A percentile compares a stretch with the other conserved stretches of the same genome.
Evolutionary conservation across 1,140 invertebrate genomes (phyloP).

Genomic region (Oreohelix idahoensis): DNA sequence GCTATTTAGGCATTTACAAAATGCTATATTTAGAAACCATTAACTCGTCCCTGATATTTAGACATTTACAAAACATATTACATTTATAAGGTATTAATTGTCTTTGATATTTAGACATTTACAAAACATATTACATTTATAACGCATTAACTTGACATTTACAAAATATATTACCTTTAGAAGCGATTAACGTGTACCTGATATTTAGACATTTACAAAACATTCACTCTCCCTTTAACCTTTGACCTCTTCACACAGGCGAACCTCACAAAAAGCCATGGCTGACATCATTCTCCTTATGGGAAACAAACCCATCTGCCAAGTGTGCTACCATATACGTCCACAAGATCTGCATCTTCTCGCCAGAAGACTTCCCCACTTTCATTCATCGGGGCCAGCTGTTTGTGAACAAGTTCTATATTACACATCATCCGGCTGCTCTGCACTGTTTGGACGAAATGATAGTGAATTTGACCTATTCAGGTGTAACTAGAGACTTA

Average conservation of each 20-base stretch:
- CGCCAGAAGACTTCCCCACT: slow-evolving; percentile 59
- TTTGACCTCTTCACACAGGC: slow-evolving; percentile 54
- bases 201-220: no score
- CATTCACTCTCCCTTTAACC: no score
- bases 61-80: no score
- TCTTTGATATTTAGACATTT: no score
- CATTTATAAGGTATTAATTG: no score
- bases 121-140: no score
- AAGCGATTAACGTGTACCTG: no score
- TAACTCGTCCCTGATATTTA: no score
- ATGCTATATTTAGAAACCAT: no score
- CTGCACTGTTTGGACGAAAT: slow-evolving; percentile 68
- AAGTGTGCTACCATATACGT: slow-evolving; percentile 47
- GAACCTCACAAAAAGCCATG: slow-evolving; percentile 59
- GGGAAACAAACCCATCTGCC: slow-evolving; percentile 40
- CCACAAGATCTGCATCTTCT: slow-evolving; percentile 65
- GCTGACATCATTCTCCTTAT: slow-evolving; percentile 58
- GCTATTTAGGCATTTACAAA: no score
- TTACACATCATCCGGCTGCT: slow-evolving; percentile 59
- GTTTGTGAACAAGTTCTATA: slow-evolving; percentile 70
- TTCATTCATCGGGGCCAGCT: slow-evolving; percentile 57
- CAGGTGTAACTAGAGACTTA: slow-evolving; percentile 45
- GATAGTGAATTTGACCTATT: slow-evolving; percentile 48
- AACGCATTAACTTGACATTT: no score
- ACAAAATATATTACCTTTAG: no score